phyloP scores from a whole-genome alignment of 2,888 invertebrate genomes.

The Cancer borealis region DNA sequence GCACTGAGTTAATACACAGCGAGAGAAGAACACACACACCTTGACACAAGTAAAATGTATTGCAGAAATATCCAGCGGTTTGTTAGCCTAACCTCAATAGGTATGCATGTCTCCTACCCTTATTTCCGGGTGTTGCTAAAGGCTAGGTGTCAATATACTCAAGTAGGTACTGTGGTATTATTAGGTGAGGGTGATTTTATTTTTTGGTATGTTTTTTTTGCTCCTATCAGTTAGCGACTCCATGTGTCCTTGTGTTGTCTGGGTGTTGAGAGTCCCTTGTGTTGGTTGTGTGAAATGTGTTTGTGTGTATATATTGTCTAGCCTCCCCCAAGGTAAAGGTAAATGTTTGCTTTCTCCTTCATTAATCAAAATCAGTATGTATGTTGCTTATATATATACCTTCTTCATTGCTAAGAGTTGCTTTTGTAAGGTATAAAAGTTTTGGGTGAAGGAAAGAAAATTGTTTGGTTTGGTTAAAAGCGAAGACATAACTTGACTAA shows the following conservation, averaged over 20 bases:
- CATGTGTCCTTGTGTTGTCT: background rate
- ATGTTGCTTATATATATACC: background rate
- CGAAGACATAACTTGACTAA: background rate
- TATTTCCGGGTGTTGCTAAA: slow-evolving; percentile 10
- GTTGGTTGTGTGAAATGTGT: background rate
- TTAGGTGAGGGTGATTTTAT: too few species aligned
- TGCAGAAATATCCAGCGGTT: slow-evolving; percentile 47
- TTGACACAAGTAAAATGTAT: background rate
- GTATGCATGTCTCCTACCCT: slow-evolving; percentile 6
- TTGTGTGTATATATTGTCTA: slow-evolving; percentile 8
- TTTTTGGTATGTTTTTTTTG: background rate
- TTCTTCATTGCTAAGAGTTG: background rate
- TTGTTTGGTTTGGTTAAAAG: background rate
- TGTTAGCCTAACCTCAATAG: slow-evolving; percentile 32
- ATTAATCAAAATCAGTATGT: slow-evolving; percentile 40
- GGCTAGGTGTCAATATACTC: background rate
- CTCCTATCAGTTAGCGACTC: background rate
- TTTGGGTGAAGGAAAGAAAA: background rate
- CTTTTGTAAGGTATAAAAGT: background rate
- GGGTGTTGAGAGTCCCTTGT: background rate
- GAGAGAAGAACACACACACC: slow-evolving; percentile 18
- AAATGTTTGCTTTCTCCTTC: slow-evolving; percentile 17
- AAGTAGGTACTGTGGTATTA: background rate
- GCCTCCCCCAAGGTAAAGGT: background rate
- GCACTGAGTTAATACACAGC: background rate